phyloP scores from a whole-genome alignment of 2,113 vertebrate species.

The Eonycteris spelaea region DNA sequence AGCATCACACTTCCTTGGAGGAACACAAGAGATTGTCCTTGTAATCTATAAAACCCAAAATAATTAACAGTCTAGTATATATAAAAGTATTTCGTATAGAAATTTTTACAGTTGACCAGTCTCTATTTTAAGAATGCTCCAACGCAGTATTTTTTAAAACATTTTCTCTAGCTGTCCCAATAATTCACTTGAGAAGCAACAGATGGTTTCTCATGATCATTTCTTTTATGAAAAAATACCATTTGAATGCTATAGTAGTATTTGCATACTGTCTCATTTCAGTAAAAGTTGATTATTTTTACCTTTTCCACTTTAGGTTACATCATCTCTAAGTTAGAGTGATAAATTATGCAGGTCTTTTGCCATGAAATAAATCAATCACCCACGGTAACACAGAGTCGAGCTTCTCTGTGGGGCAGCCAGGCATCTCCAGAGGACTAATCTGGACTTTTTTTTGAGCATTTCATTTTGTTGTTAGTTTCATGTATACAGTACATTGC shows the following conservation, averaged over 20 bases:
- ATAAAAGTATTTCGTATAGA: neutral
- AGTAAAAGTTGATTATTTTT: neutral
- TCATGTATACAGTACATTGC: no score
- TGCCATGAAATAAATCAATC: neutral
- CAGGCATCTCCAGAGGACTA: neutral
- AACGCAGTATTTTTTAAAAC: neutral
- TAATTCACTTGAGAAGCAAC: neutral
- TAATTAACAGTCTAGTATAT: neutral
- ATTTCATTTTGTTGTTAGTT: no score
- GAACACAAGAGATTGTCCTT: neutral
- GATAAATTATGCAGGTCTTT: neutral
- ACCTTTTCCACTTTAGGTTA: neutral
- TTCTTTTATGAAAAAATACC: neutral
- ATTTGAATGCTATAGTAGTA: neutral
- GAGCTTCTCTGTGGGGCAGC: neutral
- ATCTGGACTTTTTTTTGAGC: neutral
- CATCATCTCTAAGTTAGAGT: neutral
- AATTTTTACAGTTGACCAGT: neutral
- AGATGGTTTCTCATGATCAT: neutral
- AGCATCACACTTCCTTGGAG: neutral
- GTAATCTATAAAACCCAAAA: neutral
- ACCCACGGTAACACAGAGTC: neutral
- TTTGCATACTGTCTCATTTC: neutral
- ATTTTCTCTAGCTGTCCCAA: neutral
- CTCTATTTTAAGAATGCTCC: neutral